Evolutionary conservation across 2,888 invertebrate genomes (phyloP), one percentile per base, ranked within the genome.

Genomic region (Dimorphilus gyrociliatus): DNA sequence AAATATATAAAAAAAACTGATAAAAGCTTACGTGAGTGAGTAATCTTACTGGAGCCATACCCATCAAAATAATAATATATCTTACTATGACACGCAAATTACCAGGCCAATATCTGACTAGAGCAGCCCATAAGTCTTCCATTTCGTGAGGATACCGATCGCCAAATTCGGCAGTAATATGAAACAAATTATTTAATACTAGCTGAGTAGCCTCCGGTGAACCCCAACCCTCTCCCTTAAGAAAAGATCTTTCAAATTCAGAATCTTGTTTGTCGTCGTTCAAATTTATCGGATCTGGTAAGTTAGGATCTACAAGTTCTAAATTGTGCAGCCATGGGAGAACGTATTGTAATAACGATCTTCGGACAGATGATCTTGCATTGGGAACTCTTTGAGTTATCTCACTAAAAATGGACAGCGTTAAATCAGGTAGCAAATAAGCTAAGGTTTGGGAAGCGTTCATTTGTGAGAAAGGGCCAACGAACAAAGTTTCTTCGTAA

Each of bases 181-280:
- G 94, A 65, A 97, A 85, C 14, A 97, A 75, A 67, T 97, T 97
- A 64, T 97, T 97, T 39, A 97, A 72, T 28, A 97, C 86, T 86
- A 97, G 90, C 67, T 97, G 94, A 0, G 94, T 97, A n/a, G 94
- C 94, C 65, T 94, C 92, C 0, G 82, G 82, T 1, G 90, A 90
- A 25, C 97, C 97, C 73, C 94, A 90, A 0, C 94, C 94, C 60
- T 90, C 88, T 30, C 82, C 73, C 13, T 81, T 71, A 32, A 78
- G 72, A 23, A 76, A 72, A 1, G 62, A 55, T 30, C 56, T 50
- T 30, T 73, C 46, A 8, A 46, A 46, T 28, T 59, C 55, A 53
- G 75, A 75, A 73, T 74, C 59, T 19, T 49, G 49, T 30, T 54
- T 41, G 25, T 57, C 47, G n/a, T n/a, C n/a, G 17, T 46, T 50